Percentiles rank a stretch among this genome's conserved stretches.
These are phyloP conservation scores for Heliocidaris erythrogramma DNA, from an alignment of 35 echinoderm and acorn worm species.

Conservation along the genomic window DNA sequence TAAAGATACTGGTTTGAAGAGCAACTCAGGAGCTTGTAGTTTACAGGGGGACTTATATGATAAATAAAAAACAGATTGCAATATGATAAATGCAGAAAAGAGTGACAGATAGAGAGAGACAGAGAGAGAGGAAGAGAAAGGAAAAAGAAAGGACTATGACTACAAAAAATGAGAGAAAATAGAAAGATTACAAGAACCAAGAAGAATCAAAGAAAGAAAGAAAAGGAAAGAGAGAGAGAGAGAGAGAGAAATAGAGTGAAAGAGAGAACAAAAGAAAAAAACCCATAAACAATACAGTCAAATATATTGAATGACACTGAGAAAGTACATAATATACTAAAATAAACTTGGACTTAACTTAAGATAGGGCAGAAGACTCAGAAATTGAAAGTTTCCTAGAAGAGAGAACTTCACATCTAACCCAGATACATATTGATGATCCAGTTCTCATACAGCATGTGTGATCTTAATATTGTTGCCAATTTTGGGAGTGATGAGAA, in stretches of 20 bases:
- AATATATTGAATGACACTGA: too few relatives aligned
- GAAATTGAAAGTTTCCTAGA: neutral
- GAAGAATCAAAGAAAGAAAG: too few relatives aligned
- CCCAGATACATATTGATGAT: neutral
- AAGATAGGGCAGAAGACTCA: neutral
- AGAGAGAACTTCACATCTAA: neutral
- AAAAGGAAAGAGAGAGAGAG: too few relatives aligned
- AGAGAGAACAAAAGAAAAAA: too few relatives aligned
- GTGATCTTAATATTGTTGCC: neutral
- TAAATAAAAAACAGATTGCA: neutral
- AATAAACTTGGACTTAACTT: too few relatives aligned
- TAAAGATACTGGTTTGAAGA: neutral
- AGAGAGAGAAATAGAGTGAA: too few relatives aligned
- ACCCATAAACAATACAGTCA: too few relatives aligned
- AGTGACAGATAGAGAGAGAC: neutral
- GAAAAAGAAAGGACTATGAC: neutral
- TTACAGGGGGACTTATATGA: neutral
- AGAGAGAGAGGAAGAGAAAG: neutral
- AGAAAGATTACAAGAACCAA: neutral
- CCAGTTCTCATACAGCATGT: neutral
- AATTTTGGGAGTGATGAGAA: neutral
- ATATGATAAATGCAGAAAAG: neutral
- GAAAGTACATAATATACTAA: too few relatives aligned
- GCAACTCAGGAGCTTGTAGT: neutral
- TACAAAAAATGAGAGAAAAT: neutral